Percentiles rank a stretch among this genome's conserved stretches.
These are phyloP conservation scores for Ophioderma brevispina DNA, from an alignment of 35 echinoderm and acorn worm species.

Conservation along the genomic window DNA sequence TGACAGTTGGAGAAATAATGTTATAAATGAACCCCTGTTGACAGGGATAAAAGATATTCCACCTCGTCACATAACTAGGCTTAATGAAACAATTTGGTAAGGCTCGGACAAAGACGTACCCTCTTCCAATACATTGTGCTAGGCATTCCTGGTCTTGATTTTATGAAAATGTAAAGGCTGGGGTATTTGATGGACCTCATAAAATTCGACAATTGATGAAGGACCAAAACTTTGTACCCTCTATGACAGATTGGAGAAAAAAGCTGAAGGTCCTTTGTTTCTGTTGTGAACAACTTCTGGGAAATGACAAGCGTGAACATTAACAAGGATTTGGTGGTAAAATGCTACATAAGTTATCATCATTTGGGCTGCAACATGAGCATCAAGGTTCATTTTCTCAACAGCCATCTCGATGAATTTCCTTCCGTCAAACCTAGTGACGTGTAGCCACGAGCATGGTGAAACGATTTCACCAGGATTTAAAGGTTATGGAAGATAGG, in stretches of 20 bases:
- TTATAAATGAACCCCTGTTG: conserved; percentile 19
- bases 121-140: conserved; percentile 10
- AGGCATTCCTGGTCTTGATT: neutral
- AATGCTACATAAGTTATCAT: neutral
- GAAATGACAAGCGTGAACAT: neutral
- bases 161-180: conserved; percentile 9
- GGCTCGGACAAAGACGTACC: conserved; percentile 17
- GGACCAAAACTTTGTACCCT: neutral
- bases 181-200: conserved; percentile 20
- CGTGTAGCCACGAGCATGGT: conserved; percentile 1
- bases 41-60: neutral
- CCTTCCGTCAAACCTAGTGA: neutral
- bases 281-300: conserved; percentile 10
- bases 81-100: conserved; percentile 18
- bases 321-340: neutral
- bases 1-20: neutral
- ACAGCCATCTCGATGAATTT: neutral
- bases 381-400: conserved; percentile 12
- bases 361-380: conserved; percentile 24
- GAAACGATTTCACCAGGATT: conserved; percentile 15
- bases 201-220: conserved; percentile 14
- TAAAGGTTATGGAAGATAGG: conserved; percentile 9
- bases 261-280: conserved; percentile 14
- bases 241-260: conserved; percentile 3
- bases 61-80: conserved; percentile 12